Evolutionary conservation across 1,140 invertebrate genomes (phyloP).

Genomic region (Harpegnathos saltator): DNA sequence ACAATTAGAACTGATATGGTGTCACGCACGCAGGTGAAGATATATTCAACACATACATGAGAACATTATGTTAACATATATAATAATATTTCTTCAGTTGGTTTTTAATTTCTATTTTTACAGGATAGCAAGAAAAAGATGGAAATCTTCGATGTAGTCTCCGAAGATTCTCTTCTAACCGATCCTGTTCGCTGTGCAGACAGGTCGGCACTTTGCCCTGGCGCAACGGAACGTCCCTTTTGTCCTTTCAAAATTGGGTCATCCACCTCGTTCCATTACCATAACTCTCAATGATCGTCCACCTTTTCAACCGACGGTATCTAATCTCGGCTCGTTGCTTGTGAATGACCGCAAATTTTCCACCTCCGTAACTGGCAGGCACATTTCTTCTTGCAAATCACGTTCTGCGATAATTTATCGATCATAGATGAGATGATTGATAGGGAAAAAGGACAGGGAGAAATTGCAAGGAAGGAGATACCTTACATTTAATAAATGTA

Average conservation of each 20-base stretch:
- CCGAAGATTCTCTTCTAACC: background rate
- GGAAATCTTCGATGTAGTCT: background rate
- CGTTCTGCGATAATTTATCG: background rate
- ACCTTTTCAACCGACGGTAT: slow-evolving; percentile 27
- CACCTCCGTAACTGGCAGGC: background rate
- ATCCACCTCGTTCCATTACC: slow-evolving; percentile 53
- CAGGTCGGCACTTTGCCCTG: slow-evolving; percentile 28
- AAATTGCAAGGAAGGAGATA: background rate
- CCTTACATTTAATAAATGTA: too few relatives aligned
- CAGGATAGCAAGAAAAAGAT: background rate
- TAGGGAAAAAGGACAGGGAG: background rate
- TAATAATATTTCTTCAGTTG: background rate
- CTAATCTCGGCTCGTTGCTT: slow-evolving; percentile 47
- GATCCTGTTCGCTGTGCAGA: background rate
- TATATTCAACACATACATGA: background rate
- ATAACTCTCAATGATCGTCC: slow-evolving; percentile 57
- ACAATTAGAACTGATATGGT: background rate
- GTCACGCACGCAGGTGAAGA: background rate
- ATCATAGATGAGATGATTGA: background rate
- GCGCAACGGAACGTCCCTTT: slow-evolving; percentile 28
- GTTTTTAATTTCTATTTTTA: background rate
- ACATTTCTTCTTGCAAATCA: slow-evolving; percentile 29
- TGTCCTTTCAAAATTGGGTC: slow-evolving; percentile 58
- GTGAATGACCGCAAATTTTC: slow-evolving; percentile 44
- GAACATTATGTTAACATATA: background rate